Conservation (phyloP, 1,140 invertebrate genomes). For the Hydropsyche tenuis region DNA sequence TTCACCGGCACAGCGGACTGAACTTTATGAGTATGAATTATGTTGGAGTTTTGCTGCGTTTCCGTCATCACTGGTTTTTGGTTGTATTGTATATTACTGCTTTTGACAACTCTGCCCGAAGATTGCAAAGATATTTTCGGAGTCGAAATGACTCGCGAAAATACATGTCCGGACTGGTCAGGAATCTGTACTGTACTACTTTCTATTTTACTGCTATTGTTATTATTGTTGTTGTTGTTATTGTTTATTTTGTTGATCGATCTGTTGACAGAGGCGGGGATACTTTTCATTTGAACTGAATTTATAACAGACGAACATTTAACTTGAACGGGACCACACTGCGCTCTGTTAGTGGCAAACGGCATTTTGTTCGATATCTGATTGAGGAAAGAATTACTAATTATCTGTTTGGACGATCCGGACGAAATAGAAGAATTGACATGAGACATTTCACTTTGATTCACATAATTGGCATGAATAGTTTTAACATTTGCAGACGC, state of each 20-base stretch:
- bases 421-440: constrained; percentile 8
- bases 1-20: constrained; percentile 38
- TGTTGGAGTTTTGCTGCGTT: constrained; percentile 20
- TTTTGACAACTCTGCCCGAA: constrained; percentile 38
- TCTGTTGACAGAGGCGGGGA: background rate
- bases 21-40: constrained; percentile 37
- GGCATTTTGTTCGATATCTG: constrained; percentile 21
- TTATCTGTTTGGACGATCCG: background rate
- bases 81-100: constrained; percentile 28
- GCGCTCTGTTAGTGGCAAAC: background rate
- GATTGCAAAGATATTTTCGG: constrained; percentile 40
- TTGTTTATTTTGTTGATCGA: background rate
- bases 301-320: constrained; percentile 9
- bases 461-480: constrained; percentile 39
- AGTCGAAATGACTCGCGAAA: constrained; percentile 40
- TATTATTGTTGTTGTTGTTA: constrained; percentile 48
- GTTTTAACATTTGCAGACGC: constrained; percentile 22
- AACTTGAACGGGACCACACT: background rate
- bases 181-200: background rate
- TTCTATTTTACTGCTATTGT: constrained; percentile 51
- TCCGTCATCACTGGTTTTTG: constrained; percentile 25
- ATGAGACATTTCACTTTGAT: constrained; percentile 23
- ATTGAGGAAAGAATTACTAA: background rate
- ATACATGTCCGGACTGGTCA: constrained; percentile 26
- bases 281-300: background rate